phyloP scores from a whole-genome alignment of 2,113 vertebrate species.

The Candoia aspera region DNA sequence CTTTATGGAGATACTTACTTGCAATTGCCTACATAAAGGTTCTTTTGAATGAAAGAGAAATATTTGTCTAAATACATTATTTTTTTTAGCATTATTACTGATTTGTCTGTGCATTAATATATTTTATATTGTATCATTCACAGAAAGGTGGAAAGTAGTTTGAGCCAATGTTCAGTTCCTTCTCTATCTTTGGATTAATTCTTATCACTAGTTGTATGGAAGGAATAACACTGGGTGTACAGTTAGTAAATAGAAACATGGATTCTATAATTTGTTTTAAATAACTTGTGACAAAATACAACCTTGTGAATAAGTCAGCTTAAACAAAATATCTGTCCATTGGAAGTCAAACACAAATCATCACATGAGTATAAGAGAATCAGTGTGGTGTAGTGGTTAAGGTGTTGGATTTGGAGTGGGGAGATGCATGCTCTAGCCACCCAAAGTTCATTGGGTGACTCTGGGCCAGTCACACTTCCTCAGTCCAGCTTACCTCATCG shows the following conservation, averaged over 20 bases:
- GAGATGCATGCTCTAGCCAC: no score
- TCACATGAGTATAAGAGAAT: neutral
- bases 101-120: neutral
- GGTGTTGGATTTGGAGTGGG: neutral
- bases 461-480: neutral
- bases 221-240: neutral
- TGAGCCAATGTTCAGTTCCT: neutral
- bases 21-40: neutral
- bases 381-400: neutral
- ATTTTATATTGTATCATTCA: neutral
- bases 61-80: neutral
- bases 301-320: neutral
- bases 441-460: neutral
- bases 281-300: neutral
- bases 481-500: neutral
- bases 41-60: neutral
- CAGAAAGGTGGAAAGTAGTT: neutral
- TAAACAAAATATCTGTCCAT: neutral
- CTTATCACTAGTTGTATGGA: neutral
- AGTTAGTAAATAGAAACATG: neutral
- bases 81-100: neutral
- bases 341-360: neutral
- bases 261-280: neutral
- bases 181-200: accelerated
- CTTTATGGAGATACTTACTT: neutral